Percentiles rank a stretch among this genome's conserved stretches.
These are phyloP conservation scores for Nymphalis polychloros DNA, from an alignment of 2,888 invertebrate species.

Conservation along the genomic window DNA sequence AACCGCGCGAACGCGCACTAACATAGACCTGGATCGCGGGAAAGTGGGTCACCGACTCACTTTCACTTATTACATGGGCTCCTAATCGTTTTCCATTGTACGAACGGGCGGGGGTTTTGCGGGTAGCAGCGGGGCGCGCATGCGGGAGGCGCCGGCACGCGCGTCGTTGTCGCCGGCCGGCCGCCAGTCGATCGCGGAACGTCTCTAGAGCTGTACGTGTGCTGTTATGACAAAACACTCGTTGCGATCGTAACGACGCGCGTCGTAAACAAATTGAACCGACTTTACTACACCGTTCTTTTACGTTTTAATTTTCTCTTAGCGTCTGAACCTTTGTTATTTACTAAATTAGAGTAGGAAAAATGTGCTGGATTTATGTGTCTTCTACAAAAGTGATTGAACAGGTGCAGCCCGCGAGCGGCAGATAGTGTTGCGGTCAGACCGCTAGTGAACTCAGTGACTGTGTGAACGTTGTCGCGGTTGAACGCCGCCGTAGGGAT, in stretches of 20 bases:
- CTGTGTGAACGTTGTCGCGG: constrained; percentile 80
- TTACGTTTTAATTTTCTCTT: constrained; percentile 51
- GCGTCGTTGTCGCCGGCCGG: constrained; percentile 77
- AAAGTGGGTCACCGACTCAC: constrained; percentile 95
- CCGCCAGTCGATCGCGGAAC: constrained; percentile 79
- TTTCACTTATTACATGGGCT: constrained; percentile 93
- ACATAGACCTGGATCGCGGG: constrained; percentile 96
- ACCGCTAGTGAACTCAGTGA: constrained; percentile 80
- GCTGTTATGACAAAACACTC: constrained; percentile 56
- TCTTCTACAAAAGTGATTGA: constrained; percentile 72
- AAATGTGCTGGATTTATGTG: constrained; percentile 80
- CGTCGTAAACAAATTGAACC: constrained; percentile 57
- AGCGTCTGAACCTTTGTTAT: constrained; percentile 46
- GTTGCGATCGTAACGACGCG: constrained; percentile 74
- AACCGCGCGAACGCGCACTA: constrained; percentile 83
- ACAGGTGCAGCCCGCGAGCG: constrained; percentile 79
- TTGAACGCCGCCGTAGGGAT: constrained; percentile 77
- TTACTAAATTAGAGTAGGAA: constrained; percentile 53
- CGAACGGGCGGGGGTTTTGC: constrained; percentile 80
- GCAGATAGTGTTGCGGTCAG: constrained; percentile 79
- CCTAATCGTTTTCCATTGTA: constrained; percentile 87
- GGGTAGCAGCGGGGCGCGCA: constrained; percentile 77
- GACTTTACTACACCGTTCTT: constrained; percentile 51
- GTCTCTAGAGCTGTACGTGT: constrained; percentile 67
- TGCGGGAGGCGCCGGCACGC: constrained; percentile 80